phyloP scores from a whole-genome alignment of 2,888 invertebrate genomes.

The Strigamia transsilvanica region DNA sequence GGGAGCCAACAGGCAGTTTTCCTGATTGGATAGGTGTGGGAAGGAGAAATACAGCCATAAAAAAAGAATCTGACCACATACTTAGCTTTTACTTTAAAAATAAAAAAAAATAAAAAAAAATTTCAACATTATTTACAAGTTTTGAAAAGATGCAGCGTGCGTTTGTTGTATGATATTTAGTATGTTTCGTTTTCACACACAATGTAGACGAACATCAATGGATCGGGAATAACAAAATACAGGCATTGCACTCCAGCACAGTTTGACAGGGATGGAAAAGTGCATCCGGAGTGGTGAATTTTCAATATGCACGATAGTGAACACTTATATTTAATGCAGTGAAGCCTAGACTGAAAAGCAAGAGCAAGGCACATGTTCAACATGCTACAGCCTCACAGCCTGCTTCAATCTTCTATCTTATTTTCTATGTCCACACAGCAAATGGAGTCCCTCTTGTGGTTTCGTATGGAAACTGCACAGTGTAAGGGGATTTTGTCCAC shows the following conservation, averaged over 20 bases:
- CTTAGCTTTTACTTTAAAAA: conserved; percentile 39
- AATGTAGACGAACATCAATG: not conserved
- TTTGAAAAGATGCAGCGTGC: not conserved
- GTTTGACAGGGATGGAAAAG: conserved; percentile 24
- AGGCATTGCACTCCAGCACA: conserved; percentile 27
- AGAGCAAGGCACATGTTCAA: conserved; percentile 36
- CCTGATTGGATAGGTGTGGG: conserved; percentile 49
- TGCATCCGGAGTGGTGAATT: conserved; percentile 39
- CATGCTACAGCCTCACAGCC: conserved; percentile 4
- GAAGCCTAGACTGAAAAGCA: conserved; percentile 13
- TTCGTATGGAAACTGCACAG: conserved; percentile 18
- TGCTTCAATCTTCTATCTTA: conserved; percentile 25
- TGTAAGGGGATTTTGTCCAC: conserved; percentile 32
- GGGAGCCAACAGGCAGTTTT: conserved; percentile 49
- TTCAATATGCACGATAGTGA: conserved; percentile 37
- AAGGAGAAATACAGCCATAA: conserved; percentile 40
- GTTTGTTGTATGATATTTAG: not conserved
- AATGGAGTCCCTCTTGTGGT: conserved; percentile 45
- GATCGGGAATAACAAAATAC: conserved; percentile 32
- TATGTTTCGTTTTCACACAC: not conserved
- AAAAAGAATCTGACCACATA: conserved; percentile 49
- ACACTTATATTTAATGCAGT: conserved; percentile 43
- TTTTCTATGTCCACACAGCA: conserved; percentile 10
- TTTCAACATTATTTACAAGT: not conserved
- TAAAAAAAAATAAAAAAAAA: not conserved